A percentile compares a stretch with the other conserved stretches of the same genome.
These are phyloP conservation scores for Cynoglossus semilaevis DNA, from an alignment of 2,113 vertebrate species.

Conservation along the genomic window DNA sequence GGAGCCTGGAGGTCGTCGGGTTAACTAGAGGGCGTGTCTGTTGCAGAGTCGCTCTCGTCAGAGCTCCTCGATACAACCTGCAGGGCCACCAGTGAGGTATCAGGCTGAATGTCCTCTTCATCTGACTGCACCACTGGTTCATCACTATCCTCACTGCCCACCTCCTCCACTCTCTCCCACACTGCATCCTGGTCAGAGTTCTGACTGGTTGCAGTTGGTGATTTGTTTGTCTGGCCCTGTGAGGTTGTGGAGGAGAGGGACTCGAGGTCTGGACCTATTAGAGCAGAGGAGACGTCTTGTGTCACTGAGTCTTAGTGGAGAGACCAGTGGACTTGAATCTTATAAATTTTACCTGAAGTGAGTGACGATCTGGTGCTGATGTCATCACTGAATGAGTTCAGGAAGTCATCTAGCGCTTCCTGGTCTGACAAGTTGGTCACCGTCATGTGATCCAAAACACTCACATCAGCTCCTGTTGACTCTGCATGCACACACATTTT, in stretches of 20 bases:
- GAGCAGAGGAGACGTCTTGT: not conserved
- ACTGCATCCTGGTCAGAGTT: slow-evolving; percentile 41
- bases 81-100: slow-evolving; percentile 77
- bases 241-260: slow-evolving; percentile 66
- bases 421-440: slow-evolving; percentile 89
- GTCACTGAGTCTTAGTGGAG: not conserved
- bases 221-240: slow-evolving; percentile 55
- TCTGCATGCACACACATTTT: slow-evolving; percentile 66
- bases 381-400: slow-evolving; percentile 86
- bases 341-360: slow-evolving; percentile 74
- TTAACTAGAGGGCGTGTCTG: slow-evolving; percentile 23
- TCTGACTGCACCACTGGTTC: slow-evolving; percentile 84
- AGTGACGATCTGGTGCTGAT: slow-evolving; percentile 75
- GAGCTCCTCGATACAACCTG: slow-evolving; percentile 60
- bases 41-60: slow-evolving; percentile 86
- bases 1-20: not conserved
- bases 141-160: slow-evolving; percentile 66
- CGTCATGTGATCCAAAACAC: slow-evolving; percentile 91
- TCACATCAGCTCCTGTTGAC: slow-evolving; percentile 82
- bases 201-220: slow-evolving; percentile 59
- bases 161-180: slow-evolving; percentile 51
- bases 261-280: slow-evolving; percentile 77
- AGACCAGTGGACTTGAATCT: not conserved
- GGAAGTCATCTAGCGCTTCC: slow-evolving; percentile 92
- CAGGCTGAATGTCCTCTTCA: slow-evolving; percentile 88